Conservation (phyloP, 2,888 invertebrate genomes). For the Parochlus steinenii region DNA sequence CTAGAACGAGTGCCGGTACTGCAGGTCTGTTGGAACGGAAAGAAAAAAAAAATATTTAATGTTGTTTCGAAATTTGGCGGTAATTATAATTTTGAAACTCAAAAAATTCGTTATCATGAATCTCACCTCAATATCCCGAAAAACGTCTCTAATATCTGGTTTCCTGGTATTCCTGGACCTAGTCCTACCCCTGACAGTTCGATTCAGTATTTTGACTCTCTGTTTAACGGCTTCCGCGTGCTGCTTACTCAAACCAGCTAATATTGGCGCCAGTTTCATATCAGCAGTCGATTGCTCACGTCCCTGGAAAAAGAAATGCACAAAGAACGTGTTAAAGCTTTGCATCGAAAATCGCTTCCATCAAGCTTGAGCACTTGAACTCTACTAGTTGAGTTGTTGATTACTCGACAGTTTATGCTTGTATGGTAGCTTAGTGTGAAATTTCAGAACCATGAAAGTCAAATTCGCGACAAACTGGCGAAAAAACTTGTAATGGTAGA, state of each 20-base stretch:
- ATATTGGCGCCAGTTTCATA: constrained; percentile 35
- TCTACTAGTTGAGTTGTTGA: background rate
- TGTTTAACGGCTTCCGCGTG: constrained; percentile 58
- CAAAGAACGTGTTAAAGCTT: background rate
- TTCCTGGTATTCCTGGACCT: constrained; percentile 43
- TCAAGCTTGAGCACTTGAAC: background rate
- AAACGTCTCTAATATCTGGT: constrained; percentile 69
- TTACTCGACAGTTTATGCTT: constrained; percentile 3
- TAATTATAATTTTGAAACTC: background rate
- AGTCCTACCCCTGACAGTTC: constrained; percentile 47
- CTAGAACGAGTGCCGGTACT: constrained; percentile 70
- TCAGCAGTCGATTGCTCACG: constrained; percentile 38
- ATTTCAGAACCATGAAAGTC: constrained; percentile 13
- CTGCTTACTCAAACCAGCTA: constrained; percentile 39
- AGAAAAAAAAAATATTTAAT: constrained; percentile 9
- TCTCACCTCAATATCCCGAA: constrained; percentile 62
- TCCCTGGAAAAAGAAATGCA: constrained; percentile 20
- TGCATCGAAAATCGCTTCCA: background rate
- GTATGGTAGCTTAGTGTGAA: constrained; percentile 5
- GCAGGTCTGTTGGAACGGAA: constrained; percentile 45
- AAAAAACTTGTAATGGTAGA: no score
- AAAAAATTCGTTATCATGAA: background rate
- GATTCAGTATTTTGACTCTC: constrained; percentile 53
- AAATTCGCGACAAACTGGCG: no score
- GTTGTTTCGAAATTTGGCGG: background rate